These are phyloP conservation scores for Megaceryle torquata DNA, from an alignment of 2,113 vertebrate genomes.

Conservation along the genomic window DNA sequence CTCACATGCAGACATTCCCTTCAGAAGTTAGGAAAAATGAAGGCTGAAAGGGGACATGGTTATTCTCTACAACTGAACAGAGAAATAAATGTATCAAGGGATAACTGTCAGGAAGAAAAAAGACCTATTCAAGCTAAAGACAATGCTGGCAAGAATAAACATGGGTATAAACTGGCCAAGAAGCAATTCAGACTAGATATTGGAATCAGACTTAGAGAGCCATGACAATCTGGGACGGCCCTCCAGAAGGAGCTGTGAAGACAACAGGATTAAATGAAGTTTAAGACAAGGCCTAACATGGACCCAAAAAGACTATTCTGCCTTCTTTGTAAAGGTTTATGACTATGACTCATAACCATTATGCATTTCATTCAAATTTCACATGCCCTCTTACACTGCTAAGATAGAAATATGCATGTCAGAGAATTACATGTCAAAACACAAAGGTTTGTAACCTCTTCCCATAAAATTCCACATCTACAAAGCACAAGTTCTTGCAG, in stretches of 20 bases:
- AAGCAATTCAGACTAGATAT: slow-evolving; percentile 16
- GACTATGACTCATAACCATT: slow-evolving; percentile 21
- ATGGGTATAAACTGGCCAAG: not conserved
- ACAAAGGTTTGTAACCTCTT: slow-evolving; percentile 38
- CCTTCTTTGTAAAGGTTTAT: slow-evolving; percentile 35
- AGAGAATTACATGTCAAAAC: slow-evolving; percentile 46
- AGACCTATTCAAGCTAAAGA: slow-evolving; percentile 40
- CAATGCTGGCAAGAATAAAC: slow-evolving; percentile 49
- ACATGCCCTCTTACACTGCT: slow-evolving; percentile 10
- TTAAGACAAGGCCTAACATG: not conserved
- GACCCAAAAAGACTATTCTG: slow-evolving; percentile 18
- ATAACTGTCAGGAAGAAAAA: slow-evolving; percentile 53
- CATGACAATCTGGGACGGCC: not conserved
- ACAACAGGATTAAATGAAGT: slow-evolving; percentile 23
- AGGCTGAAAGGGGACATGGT: not conserved
- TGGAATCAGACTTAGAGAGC: slow-evolving; percentile 16
- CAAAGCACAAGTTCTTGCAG: slow-evolving; percentile 23
- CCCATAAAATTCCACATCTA: slow-evolving; percentile 38
- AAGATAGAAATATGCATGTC: slow-evolving; percentile 30
- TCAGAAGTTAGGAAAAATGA: not conserved
- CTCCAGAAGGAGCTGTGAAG: not conserved
- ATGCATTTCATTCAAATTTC: slow-evolving; percentile 46
- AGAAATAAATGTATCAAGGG: slow-evolving; percentile 19
- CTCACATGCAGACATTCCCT: not conserved
- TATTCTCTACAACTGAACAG: slow-evolving; percentile 7